Evolutionary conservation across 37 sponge, comb jelly and placozoan genomes (phyloP).

Genomic region (Eunapius fragilis): DNA sequence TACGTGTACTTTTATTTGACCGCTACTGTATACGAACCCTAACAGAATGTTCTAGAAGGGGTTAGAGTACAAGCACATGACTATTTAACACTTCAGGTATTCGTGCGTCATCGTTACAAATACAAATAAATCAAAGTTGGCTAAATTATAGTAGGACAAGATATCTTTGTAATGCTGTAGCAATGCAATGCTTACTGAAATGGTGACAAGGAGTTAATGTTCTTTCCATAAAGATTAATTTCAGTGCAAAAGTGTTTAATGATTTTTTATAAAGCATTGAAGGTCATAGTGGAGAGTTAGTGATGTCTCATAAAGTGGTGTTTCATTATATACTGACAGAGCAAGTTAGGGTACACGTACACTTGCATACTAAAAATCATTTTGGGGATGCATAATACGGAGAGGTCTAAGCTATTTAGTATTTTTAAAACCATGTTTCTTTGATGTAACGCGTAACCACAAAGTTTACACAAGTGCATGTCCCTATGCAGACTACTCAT

Average conservation of each 20-base stretch:
- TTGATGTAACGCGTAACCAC: not conserved
- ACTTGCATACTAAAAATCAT: not conserved
- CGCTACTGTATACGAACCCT: not conserved
- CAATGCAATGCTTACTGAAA: not conserved
- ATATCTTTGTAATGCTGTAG: not conserved
- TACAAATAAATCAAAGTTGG: too few species aligned
- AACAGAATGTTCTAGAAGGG: not conserved
- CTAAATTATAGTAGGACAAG: not conserved
- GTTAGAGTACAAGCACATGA: conserved; percentile 10
- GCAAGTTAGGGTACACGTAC: not conserved
- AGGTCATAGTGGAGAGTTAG: not conserved
- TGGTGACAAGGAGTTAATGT: not conserved
- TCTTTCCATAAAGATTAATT: not conserved
- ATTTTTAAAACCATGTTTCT: not conserved
- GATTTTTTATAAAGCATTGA: not conserved
- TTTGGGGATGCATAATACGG: not conserved
- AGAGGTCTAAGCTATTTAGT: not conserved
- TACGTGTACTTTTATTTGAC: too few species aligned
- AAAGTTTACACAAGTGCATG: not conserved
- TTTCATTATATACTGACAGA: not conserved
- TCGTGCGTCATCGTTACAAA: not conserved
- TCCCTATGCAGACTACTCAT: not conserved
- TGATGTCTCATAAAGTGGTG: not conserved
- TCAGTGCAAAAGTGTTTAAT: not conserved
- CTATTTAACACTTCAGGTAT: not conserved